Conservation (phyloP, 1,140 invertebrate genomes). For the Pseudomyrmex flavicornis region DNA sequence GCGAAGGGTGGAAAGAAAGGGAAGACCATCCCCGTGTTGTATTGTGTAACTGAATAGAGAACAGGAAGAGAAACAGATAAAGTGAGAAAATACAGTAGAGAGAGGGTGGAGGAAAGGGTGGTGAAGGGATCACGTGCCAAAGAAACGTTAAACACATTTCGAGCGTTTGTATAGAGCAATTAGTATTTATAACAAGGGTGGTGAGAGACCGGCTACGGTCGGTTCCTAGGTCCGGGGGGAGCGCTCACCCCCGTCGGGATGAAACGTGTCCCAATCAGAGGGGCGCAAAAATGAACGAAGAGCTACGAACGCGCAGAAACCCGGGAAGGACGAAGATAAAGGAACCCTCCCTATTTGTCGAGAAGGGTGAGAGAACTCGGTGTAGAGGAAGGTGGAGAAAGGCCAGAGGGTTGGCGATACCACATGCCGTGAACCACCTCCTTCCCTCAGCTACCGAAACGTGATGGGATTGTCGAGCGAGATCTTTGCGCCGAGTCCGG, state of each 20-base stretch:
- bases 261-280: conserved; percentile 42
- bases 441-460: conserved; percentile 71
- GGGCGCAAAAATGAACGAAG: conserved; percentile 30
- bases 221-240: conserved; percentile 48
- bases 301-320: not conserved
- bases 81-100: not conserved
- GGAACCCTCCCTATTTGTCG: not conserved
- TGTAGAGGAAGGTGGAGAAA: conserved; percentile 51
- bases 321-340: conserved; percentile 24
- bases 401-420: conserved; percentile 72
- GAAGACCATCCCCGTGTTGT: not conserved
- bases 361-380: conserved; percentile 44
- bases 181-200: conserved; percentile 81
- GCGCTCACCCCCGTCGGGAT: conserved; percentile 41
- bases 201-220: conserved; percentile 54
- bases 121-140: conserved; percentile 71
- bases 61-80: conserved; percentile 3
- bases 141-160: conserved; percentile 79
- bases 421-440: conserved; percentile 78
- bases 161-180: conserved; percentile 80
- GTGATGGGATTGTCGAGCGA: conserved; percentile 78
- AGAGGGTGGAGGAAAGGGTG: not conserved
- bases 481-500: conserved; percentile 44
- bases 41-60: conserved; percentile 12
- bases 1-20: not conserved